Evolutionary conservation across 2,797 vertebrate genomes (phyloP).

Genomic region (Pempheris klunzingeri): DNA sequence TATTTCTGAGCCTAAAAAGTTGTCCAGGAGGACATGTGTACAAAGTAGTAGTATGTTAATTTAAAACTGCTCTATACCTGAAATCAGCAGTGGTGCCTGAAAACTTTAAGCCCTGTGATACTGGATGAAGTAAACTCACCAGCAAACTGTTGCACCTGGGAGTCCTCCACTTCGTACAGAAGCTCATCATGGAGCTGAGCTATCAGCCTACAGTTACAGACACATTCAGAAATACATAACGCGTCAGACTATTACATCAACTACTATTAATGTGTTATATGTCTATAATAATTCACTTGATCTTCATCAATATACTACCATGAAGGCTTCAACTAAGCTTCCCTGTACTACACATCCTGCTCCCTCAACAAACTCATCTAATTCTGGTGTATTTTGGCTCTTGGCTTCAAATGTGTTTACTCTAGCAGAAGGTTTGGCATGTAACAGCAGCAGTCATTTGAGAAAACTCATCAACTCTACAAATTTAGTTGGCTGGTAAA

Average conservation of each 20-base stretch:
- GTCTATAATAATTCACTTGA: background rate
- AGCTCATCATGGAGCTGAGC: constrained; percentile 96
- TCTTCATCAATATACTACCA: background rate
- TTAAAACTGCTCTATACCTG: too few species aligned
- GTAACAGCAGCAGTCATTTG: constrained; percentile 26
- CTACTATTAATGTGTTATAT: background rate
- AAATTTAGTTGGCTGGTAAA: constrained; percentile 40
- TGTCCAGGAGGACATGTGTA: too few species aligned
- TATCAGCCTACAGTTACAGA: constrained; percentile 84
- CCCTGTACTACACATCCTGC: constrained; percentile 2
- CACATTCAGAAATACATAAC: constrained; percentile 8
- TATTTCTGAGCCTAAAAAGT: too few species aligned
- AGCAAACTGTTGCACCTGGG: constrained; percentile 89
- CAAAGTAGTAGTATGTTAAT: too few species aligned
- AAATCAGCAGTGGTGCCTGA: too few species aligned
- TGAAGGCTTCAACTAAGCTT: background rate
- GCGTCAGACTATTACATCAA: background rate
- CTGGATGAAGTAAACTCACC: constrained; percentile 75
- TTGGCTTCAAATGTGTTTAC: constrained; percentile 52
- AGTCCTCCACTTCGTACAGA: constrained; percentile 92
- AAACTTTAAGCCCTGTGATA: too few species aligned
- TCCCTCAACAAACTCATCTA: constrained; percentile 2
- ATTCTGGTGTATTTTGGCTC: constrained; percentile 33
- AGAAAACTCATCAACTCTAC: constrained; percentile 22
- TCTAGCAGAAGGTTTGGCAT: constrained; percentile 34